Conservation (phyloP, 2,797 vertebrate genomes). For the Melanotaenia parkinsoni region DNA sequence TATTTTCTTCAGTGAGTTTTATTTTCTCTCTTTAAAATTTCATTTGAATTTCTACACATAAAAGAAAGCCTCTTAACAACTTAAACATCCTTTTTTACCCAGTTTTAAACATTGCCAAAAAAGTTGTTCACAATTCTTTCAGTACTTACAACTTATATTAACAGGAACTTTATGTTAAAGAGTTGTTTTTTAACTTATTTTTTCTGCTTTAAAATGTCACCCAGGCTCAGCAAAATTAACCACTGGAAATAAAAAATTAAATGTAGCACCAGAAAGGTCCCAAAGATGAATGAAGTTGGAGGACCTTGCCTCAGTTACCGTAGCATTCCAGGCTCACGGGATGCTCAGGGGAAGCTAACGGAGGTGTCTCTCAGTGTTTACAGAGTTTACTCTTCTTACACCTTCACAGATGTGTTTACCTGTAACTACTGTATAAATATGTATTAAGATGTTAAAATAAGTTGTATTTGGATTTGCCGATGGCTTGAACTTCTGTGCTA, state of each 20-base stretch:
- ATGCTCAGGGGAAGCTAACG: constrained; percentile 14
- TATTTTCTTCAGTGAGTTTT: background rate
- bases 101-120: background rate
- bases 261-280: constrained; percentile 70
- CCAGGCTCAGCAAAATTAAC: constrained; percentile 18
- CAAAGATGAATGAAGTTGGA: constrained; percentile 23
- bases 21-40: background rate
- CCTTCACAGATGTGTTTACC: constrained; percentile 76
- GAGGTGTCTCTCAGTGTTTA: constrained; percentile 59
- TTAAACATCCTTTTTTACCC: constrained; percentile 4
- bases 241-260: constrained; percentile 21
- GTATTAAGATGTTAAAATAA: constrained; percentile 69
- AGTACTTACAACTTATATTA: constrained; percentile 26
- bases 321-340: constrained; percentile 65
- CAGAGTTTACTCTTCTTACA: constrained; percentile 60
- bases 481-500: constrained; percentile 70
- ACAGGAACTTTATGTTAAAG: constrained; percentile 1
- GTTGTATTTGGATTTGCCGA: constrained; percentile 72
- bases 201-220: constrained; percentile 2
- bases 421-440: constrained; percentile 82
- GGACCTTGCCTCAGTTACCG: constrained; percentile 58
- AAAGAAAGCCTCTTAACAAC: constrained; percentile 30
- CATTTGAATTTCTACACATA: background rate
- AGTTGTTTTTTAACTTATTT: constrained; percentile 8
- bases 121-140: constrained; percentile 7